phyloP scores from a whole-genome alignment of 2,113 vertebrate genomes.

The Xiphias gladius region DNA sequence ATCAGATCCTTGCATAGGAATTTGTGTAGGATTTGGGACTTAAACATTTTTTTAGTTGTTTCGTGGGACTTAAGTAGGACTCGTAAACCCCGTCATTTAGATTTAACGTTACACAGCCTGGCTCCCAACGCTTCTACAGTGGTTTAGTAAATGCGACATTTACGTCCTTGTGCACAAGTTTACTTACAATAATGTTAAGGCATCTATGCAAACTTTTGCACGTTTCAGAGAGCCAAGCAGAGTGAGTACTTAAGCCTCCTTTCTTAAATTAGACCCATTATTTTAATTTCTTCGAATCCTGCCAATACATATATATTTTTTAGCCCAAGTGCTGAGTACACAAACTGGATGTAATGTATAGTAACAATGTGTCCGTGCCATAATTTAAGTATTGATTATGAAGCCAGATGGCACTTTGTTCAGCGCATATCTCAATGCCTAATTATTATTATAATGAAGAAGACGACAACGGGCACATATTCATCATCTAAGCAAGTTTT shows the following conservation, averaged over 20 bases:
- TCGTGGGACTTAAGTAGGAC: neutral
- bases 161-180: neutral
- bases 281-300: neutral
- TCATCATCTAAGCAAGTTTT: neutral
- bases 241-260: neutral
- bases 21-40: neutral
- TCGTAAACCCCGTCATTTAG: neutral
- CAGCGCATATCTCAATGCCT: neutral
- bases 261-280: neutral
- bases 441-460: neutral
- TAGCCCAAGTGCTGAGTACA: neutral
- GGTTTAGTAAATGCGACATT: neutral
- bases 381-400: neutral
- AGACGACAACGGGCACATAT: neutral
- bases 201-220: neutral
- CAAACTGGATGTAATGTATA: neutral
- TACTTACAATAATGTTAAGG: neutral
- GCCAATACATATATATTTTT: neutral
- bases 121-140: neutral
- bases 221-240: neutral
- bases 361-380: neutral
- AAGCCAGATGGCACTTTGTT: neutral
- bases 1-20: neutral
- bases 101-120: neutral
- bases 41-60: no score